phyloP scores from a whole-genome alignment of 2,888 invertebrate species.

The Diaprepes abbreviatus region DNA sequence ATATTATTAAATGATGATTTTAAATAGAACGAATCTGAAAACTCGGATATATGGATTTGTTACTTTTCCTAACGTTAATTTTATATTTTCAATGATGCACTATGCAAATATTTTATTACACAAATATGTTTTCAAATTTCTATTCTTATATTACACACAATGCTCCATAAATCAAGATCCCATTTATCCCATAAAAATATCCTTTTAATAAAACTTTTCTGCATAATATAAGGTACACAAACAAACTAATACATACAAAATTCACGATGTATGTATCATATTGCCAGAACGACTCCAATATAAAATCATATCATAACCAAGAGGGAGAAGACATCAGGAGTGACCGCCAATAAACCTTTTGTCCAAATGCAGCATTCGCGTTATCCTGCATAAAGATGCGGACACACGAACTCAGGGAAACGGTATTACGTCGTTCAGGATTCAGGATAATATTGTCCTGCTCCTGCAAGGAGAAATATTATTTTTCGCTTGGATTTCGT shows the following conservation, averaged over 20 bases:
- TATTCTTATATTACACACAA: too few relatives aligned
- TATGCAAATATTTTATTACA: too few relatives aligned
- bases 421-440: slow-evolving; percentile 34
- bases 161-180: too few relatives aligned
- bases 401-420: slow-evolving; percentile 41
- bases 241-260: slow-evolving; percentile 25
- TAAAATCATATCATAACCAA: slow-evolving; percentile 40
- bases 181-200: not conserved
- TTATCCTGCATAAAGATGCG: slow-evolving; percentile 49
- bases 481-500: slow-evolving; percentile 29
- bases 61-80: too few relatives aligned
- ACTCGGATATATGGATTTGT: too few relatives aligned
- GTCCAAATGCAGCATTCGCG: slow-evolving; percentile 44
- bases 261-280: slow-evolving; percentile 40
- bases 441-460: slow-evolving; percentile 35
- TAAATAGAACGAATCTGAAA: too few relatives aligned
- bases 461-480: slow-evolving; percentile 25
- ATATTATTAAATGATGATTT: too few relatives aligned
- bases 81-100: too few relatives aligned
- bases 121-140: too few relatives aligned
- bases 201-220: slow-evolving; percentile 23
- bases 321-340: slow-evolving; percentile 43
- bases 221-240: slow-evolving; percentile 40
- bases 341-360: slow-evolving; percentile 49
- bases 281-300: slow-evolving; percentile 44